Percentiles rank a stretch among this genome's conserved stretches.
phyloP scores from a whole-genome alignment of 2,888 invertebrate genomes.

The Acleris cristana region DNA sequence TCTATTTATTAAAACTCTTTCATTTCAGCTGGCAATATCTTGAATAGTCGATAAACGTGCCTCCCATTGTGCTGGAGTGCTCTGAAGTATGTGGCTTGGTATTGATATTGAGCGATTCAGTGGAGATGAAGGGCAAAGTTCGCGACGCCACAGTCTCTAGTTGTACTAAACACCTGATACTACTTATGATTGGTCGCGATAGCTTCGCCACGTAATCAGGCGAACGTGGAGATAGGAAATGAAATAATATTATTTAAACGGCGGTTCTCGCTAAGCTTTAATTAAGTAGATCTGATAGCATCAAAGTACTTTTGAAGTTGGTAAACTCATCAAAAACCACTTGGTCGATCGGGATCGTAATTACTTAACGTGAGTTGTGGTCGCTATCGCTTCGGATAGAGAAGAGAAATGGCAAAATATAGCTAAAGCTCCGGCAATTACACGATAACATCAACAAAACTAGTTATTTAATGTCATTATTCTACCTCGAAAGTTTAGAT shows the following conservation, averaged over 20 bases:
- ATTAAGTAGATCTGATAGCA: constrained; percentile 18
- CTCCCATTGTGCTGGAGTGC: constrained; percentile 34
- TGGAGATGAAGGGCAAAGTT: constrained; percentile 34
- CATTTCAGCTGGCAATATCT: constrained; percentile 36
- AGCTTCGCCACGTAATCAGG: not conserved
- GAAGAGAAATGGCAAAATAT: not conserved
- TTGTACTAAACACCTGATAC: constrained; percentile 33
- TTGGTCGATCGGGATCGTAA: constrained; percentile 18
- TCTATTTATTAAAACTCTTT: constrained; percentile 37
- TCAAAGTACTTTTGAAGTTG: constrained; percentile 22
- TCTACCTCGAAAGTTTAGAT: no score
- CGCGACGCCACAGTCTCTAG: constrained; percentile 25
- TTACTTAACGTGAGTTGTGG: constrained; percentile 15
- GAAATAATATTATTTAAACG: constrained; percentile 10
- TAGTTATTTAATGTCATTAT: no score
- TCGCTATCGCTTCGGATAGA: not conserved
- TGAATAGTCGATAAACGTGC: constrained; percentile 38
- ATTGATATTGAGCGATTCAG: constrained; percentile 35
- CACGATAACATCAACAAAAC: not conserved
- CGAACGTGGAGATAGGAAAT: constrained; percentile 13
- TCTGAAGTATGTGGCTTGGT: constrained; percentile 35
- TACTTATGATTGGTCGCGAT: constrained; percentile 23
- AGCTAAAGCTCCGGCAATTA: not conserved
- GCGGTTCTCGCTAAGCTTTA: constrained; percentile 13
- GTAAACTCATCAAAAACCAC: constrained; percentile 24